Evolutionary conservation across 2,113 vertebrate species (phyloP).

Genomic region (Gambusia affinis): DNA sequence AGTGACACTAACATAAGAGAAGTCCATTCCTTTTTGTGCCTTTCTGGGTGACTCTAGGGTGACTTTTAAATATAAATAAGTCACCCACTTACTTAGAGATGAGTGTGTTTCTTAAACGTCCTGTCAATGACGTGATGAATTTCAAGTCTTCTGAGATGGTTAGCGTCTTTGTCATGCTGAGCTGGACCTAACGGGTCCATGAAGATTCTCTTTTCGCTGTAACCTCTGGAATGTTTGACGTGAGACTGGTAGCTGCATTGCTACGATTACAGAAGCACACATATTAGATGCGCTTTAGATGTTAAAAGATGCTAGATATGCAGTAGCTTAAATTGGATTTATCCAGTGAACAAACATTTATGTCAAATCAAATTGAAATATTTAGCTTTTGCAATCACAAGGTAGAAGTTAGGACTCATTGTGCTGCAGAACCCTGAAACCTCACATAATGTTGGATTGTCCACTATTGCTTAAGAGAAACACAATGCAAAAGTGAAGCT

Average conservation of each 20-base stretch:
- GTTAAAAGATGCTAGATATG: neutral
- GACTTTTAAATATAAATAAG: neutral
- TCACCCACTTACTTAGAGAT: neutral
- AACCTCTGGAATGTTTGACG: neutral
- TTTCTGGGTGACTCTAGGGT: neutral
- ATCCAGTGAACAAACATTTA: neutral
- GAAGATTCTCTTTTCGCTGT: neutral
- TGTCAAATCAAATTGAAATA: neutral
- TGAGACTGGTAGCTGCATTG: neutral
- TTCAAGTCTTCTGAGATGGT: neutral
- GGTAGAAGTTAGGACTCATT: neutral
- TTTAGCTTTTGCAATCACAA: neutral
- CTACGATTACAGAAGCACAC: neutral
- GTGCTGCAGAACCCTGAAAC: neutral
- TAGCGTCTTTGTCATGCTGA: neutral
- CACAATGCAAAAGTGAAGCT: constrained; percentile 8
- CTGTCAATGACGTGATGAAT: neutral
- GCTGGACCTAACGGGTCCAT: neutral
- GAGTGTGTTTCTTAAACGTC: neutral
- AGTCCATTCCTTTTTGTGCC: no score
- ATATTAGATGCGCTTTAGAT: neutral
- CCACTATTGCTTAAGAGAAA: neutral
- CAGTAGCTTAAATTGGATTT: neutral
- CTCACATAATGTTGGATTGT: neutral
- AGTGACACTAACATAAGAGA: no score